Conservation (phyloP, 1,140 invertebrate species). For the Ceratina japonica region DNA sequence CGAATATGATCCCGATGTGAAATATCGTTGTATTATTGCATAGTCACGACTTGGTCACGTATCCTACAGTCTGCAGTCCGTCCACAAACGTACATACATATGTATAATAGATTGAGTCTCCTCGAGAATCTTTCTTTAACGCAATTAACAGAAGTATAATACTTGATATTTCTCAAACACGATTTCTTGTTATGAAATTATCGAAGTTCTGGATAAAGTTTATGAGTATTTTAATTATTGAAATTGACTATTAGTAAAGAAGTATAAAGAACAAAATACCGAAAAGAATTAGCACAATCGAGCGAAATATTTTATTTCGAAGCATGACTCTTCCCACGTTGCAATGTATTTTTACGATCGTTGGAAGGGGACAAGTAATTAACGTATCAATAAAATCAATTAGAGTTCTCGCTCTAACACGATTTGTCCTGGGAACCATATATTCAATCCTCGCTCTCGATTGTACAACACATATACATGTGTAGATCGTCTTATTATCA, state of each 20-base stretch:
- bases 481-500: constrained; percentile 60
- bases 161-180: background rate
- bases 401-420: constrained; percentile 64
- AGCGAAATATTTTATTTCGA: constrained; percentile 40
- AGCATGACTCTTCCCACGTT: constrained; percentile 9
- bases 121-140: background rate
- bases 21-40: constrained; percentile 79
- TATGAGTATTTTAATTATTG: background rate
- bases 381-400: constrained; percentile 74
- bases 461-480: constrained; percentile 40
- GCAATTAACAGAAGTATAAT: constrained; percentile 7
- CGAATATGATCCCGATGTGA: constrained; percentile 77
- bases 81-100: no score
- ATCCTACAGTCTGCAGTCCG: background rate
- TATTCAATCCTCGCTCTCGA: constrained; percentile 50
- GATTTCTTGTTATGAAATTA: background rate
- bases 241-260: no score
- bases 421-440: constrained; percentile 50
- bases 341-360: constrained; percentile 50
- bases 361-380: constrained; percentile 66
- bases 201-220: background rate
- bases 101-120: background rate
- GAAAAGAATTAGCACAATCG: background rate
- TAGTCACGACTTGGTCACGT: constrained; percentile 52
- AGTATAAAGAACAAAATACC: background rate